Percentiles rank a stretch among this genome's conserved stretches.
Conservation (phyloP, 2,888 invertebrate species). For the Dryococelus australis region DNA sequence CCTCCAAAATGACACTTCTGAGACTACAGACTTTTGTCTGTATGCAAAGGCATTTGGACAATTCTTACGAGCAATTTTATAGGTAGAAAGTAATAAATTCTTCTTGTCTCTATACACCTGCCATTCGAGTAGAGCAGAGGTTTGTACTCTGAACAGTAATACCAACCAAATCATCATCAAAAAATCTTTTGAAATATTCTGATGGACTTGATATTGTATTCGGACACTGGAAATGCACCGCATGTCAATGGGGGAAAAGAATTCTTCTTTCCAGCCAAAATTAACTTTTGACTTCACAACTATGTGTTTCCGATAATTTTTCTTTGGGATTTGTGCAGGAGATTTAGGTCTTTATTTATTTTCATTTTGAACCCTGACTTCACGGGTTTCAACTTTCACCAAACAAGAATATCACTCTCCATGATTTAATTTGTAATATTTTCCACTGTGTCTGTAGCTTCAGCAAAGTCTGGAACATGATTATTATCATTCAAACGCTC, state of each 20-base stretch:
- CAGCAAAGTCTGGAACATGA: neutral
- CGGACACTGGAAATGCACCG: neutral
- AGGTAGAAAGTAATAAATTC: slow-evolving; percentile 17
- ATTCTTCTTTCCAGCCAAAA: neutral
- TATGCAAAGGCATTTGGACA: slow-evolving; percentile 9
- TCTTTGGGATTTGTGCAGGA: neutral
- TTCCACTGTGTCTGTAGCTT: neutral
- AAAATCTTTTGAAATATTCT: slow-evolving; percentile 25
- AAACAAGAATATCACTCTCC: no score
- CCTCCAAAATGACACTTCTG: slow-evolving; percentile 11
- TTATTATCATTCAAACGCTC: neutral
- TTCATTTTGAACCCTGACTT: neutral
- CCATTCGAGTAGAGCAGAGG: slow-evolving; percentile 12
- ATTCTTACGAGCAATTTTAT: neutral
- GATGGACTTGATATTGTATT: neutral
- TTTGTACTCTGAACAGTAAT: neutral
- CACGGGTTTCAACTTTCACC: no score
- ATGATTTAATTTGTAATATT: no score
- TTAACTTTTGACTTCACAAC: neutral
- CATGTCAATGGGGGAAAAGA: no score
- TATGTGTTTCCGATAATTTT: neutral
- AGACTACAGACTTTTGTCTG: slow-evolving; percentile 20
- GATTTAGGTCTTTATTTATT: neutral
- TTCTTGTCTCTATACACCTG: neutral
- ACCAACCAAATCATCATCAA: neutral